A percentile compares a stretch with the other conserved stretches of the same genome.
Evolutionary conservation across 2,888 invertebrate species (phyloP).

Genomic region (Phaonia tiefii): DNA sequence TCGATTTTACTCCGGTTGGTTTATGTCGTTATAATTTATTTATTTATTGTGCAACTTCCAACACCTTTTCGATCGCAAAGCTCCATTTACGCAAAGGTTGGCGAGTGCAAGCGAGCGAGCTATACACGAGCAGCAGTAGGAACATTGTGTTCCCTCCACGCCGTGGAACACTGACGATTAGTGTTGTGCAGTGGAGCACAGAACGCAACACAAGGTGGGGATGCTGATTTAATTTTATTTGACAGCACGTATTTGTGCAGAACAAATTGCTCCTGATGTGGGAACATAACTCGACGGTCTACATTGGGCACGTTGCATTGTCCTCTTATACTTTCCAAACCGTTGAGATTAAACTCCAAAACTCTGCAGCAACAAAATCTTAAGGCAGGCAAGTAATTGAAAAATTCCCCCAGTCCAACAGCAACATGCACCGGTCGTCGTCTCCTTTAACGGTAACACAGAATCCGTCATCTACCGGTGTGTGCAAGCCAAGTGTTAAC

Average conservation of each 20-base stretch:
- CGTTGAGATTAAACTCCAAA: constrained; percentile 73
- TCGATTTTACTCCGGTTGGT: constrained; percentile 50
- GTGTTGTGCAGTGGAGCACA: constrained; percentile 41
- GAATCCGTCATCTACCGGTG: too few species aligned
- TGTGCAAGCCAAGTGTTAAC: too few species aligned
- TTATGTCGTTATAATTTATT: constrained; percentile 75
- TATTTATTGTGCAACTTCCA: constrained; percentile 80
- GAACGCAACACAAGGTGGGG: constrained; percentile 51
- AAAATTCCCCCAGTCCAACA: not conserved
- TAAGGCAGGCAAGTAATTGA: constrained; percentile 3
- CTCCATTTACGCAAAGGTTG: not conserved
- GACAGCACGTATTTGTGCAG: constrained; percentile 79
- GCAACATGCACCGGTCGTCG: not conserved
- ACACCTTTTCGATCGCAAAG: constrained; percentile 73
- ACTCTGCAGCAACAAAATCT: constrained; percentile 59
- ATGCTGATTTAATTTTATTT: constrained; percentile 78
- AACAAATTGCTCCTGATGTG: constrained; percentile 79
- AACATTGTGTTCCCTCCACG: constrained; percentile 31
- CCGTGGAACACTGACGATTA: constrained; percentile 49
- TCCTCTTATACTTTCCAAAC: constrained; percentile 76
- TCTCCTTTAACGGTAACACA: not conserved
- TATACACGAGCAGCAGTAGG: constrained; percentile 5
- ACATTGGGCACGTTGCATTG: constrained; percentile 57
- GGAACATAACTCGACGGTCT: constrained; percentile 72
- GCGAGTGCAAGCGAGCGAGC: not conserved